phyloP scores from a whole-genome alignment of 2,888 invertebrate genomes.

The Drymonia ruficornis region DNA sequence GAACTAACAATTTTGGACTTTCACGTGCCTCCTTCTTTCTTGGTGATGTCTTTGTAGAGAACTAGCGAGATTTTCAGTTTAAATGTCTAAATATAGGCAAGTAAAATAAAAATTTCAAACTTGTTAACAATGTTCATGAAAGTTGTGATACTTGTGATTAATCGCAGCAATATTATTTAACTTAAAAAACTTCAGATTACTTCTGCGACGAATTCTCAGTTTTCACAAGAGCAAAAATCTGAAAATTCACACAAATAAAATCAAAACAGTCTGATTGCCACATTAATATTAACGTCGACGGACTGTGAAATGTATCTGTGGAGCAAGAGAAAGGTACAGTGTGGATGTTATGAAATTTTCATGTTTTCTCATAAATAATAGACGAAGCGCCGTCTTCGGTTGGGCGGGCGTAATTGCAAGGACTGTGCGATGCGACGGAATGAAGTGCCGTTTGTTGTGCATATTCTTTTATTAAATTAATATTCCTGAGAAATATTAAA shows the following conservation, averaged over 20 bases:
- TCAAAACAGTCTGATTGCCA: slow-evolving; percentile 19
- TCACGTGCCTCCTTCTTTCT: too few species aligned
- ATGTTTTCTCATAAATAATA: slow-evolving; percentile 66
- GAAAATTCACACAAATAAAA: slow-evolving; percentile 9
- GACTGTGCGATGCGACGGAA: slow-evolving; percentile 15
- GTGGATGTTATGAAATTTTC: slow-evolving; percentile 57
- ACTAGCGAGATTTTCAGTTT: too few species aligned
- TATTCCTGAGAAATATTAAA: neutral
- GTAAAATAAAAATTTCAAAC: too few species aligned
- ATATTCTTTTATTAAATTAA: slow-evolving; percentile 1
- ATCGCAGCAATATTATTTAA: too few species aligned
- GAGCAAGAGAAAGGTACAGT: slow-evolving; percentile 21
- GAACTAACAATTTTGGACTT: too few species aligned
- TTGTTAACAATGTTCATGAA: too few species aligned
- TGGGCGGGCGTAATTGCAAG: slow-evolving; percentile 31
- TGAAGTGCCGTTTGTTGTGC: neutral
- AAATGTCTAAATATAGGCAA: too few species aligned
- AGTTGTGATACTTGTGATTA: too few species aligned
- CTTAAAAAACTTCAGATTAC: too few species aligned
- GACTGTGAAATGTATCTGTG: slow-evolving; percentile 15
- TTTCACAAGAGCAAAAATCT: neutral
- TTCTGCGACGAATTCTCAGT: too few species aligned
- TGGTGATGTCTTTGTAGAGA: too few species aligned
- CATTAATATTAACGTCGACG: slow-evolving; percentile 32
- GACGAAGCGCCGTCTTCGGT: slow-evolving; percentile 37